These are phyloP conservation scores for Hyles euphorbiae DNA, from an alignment of 1,140 invertebrate genomes.

Conservation along the genomic window DNA sequence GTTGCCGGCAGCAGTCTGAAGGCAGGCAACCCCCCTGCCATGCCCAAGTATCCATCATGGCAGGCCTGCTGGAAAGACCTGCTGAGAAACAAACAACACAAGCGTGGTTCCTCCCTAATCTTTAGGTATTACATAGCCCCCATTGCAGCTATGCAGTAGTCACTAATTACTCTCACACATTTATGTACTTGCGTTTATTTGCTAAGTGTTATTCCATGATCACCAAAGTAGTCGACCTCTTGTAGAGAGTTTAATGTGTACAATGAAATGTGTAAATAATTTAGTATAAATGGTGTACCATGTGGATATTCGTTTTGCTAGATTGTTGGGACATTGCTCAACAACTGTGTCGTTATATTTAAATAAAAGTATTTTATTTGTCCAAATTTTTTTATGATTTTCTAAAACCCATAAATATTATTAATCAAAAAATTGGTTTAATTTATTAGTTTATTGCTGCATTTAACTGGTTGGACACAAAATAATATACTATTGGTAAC, in stretches of 20 bases:
- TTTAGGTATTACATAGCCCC: conserved; percentile 88
- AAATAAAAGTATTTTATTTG: conserved; percentile 66
- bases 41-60: conserved; percentile 89
- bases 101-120: conserved; percentile 88
- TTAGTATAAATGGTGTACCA: conserved; percentile 67
- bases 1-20: conserved; percentile 84
- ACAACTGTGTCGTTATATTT: conserved; percentile 54
- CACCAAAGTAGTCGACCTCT: conserved; percentile 66
- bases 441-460: background rate
- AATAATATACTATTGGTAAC: no score
- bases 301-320: conserved; percentile 64
- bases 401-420: background rate
- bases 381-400: conserved; percentile 10
- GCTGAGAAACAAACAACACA: conserved; percentile 82
- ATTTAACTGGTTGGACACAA: no score
- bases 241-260: conserved; percentile 51
- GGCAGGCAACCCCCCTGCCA: conserved; percentile 86
- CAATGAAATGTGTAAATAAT: conserved; percentile 68
- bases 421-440: no score
- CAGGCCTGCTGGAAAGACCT: conserved; percentile 87
- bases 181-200: conserved; percentile 65
- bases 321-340: conserved; percentile 41
- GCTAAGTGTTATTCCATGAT: conserved; percentile 70
- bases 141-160: conserved; percentile 62
- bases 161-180: conserved; percentile 48